These are phyloP conservation scores for Malurus elegans DNA, from an alignment of 2,113 vertebrate species.

Conservation along the genomic window DNA sequence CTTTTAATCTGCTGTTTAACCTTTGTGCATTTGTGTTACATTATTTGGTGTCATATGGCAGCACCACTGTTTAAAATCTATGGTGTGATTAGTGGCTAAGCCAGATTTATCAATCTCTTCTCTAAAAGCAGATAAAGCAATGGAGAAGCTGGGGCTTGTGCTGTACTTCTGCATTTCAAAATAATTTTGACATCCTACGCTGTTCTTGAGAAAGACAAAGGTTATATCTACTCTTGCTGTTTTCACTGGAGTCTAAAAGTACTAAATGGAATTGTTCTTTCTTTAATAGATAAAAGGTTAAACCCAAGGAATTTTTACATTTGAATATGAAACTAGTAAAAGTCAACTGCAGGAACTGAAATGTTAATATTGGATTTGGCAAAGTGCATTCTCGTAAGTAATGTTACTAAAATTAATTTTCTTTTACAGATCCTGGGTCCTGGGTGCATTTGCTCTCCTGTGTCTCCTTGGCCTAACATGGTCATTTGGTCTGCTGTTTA, in stretches of 20 bases:
- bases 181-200: slow-evolving; percentile 64
- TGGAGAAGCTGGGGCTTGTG: slow-evolving; percentile 57
- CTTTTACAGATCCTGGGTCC: slow-evolving; percentile 92
- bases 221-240: slow-evolving; percentile 72
- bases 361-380: slow-evolving; percentile 65
- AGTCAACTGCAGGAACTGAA: slow-evolving; percentile 71
- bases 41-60: slow-evolving; percentile 67
- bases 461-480: slow-evolving; percentile 95
- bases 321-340: slow-evolving; percentile 75
- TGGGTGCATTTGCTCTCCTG: slow-evolving; percentile 94
- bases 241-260: slow-evolving; percentile 71
- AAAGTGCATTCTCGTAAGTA: neutral
- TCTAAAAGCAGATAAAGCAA: slow-evolving; percentile 65
- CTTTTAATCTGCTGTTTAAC: slow-evolving; percentile 78
- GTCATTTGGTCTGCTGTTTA: slow-evolving; percentile 96
- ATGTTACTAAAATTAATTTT: slow-evolving; percentile 67
- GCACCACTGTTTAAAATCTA: slow-evolving; percentile 64
- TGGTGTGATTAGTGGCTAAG: slow-evolving; percentile 62
- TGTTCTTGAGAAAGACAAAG: slow-evolving; percentile 72
- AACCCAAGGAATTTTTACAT: slow-evolving; percentile 74
- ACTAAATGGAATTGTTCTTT: slow-evolving; percentile 73
- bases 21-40: slow-evolving; percentile 70
- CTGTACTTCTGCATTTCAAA: slow-evolving; percentile 68
- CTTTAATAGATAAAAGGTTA: slow-evolving; percentile 75
- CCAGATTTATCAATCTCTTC: slow-evolving; percentile 62